These are phyloP conservation scores for Psilopogon haemacephalus DNA, from an alignment of 2,113 vertebrate genomes.

Conservation along the genomic window DNA sequence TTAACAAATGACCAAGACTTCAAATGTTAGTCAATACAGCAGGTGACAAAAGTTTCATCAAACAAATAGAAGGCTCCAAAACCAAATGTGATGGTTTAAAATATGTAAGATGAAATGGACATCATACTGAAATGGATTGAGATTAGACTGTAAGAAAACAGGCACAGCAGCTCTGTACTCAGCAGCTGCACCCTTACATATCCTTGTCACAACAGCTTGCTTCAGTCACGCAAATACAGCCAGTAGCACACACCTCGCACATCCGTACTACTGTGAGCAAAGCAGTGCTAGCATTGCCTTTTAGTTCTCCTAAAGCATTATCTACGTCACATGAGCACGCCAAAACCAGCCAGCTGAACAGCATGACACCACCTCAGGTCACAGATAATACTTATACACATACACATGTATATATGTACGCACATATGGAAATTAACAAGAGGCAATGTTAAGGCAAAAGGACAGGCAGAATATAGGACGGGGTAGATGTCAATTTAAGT, in stretches of 20 bases:
- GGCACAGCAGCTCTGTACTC: not conserved
- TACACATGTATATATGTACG: not conserved
- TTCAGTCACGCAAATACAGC: not conserved
- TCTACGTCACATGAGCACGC: accelerated
- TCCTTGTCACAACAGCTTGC: not conserved
- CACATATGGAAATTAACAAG: not conserved
- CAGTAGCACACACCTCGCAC: not conserved
- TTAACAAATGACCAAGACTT: not conserved
- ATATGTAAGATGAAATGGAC: not conserved
- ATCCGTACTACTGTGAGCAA: not conserved
- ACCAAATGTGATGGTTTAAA: not conserved
- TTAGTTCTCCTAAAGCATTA: not conserved
- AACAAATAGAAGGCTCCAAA: not conserved
- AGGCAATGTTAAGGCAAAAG: not conserved
- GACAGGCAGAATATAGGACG: not conserved
- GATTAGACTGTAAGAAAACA: not conserved
- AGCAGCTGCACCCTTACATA: not conserved
- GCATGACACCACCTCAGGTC: not conserved
- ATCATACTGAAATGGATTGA: not conserved
- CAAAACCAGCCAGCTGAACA: not conserved
- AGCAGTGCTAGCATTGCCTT: not conserved
- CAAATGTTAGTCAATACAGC: not conserved
- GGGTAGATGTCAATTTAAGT: not conserved
- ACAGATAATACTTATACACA: not conserved
- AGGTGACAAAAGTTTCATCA: not conserved